Evolutionary conservation across 1,140 invertebrate genomes (phyloP), one percentile per base, ranked within the genome.

Genomic region (Ridgeia piscesae): DNA sequence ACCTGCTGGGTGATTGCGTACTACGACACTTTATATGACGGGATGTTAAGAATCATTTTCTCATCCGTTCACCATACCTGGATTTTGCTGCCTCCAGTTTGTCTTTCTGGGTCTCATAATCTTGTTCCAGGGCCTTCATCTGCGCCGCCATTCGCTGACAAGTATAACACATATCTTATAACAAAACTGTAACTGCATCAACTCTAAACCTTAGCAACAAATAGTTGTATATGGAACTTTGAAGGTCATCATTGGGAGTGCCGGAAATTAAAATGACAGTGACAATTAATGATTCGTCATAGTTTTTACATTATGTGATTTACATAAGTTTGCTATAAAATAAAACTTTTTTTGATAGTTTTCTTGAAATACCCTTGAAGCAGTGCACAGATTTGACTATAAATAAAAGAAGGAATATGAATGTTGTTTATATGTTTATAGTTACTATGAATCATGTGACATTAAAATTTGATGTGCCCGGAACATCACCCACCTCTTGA

Each of bases 31-130:
- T 42, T 42, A 42, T 6, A 6, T 4, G 42, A 42, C 11, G 42
- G 42, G 42, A 42, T 42, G 42, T 42, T 42, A 11, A 42, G 42
- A 42, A 4, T 11, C 42, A 77, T 77, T 77, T 21, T 77, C 58
- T 6, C 14, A 21, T 77, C 35, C 17, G 35, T 50, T 48, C 0
- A 48, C 91, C 89, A 88, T 93, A 96, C 95, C 95, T 95, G 11
- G 95, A 94, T 94, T 96, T 96, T 21, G 94, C 92, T 88, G 95
- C 95, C 92, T 96, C 95, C 34, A 95, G 89, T 93, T 95, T 95
- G 50, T 95, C 94, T 93, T 96, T 96, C 50, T 96, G 89, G 33
- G 93, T 92, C 42, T 93, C 93, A 93, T 95, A 94, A 27, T 96
- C 95, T 89, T 94, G 94, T 92, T 95, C 95, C 50, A 96, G 92